Percentiles rank a stretch among this genome's conserved stretches.
Evolutionary conservation across 2,797 vertebrate species (phyloP).

Genomic region (Labeo calbasu): DNA sequence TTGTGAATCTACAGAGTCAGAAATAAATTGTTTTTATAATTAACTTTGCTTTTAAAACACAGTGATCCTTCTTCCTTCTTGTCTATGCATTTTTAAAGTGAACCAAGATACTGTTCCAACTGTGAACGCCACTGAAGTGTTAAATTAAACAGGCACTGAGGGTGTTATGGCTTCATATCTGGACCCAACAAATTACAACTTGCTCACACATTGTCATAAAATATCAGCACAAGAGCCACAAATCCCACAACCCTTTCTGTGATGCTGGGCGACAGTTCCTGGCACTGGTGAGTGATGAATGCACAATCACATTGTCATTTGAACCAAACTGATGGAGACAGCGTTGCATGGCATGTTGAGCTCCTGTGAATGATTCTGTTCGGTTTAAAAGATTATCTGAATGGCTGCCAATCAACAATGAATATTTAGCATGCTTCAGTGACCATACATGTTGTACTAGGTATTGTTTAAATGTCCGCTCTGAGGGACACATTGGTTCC

Average conservation of each 20-base stretch:
- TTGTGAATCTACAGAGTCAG: background rate
- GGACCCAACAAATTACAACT: constrained; percentile 50
- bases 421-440: constrained; percentile 10
- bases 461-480: constrained; percentile 16
- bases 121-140: constrained; percentile 38
- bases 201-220: constrained; percentile 44
- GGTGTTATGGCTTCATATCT: constrained; percentile 52
- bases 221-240: constrained; percentile 11
- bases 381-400: constrained; percentile 1
- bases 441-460: background rate
- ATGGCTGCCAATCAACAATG: background rate
- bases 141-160: constrained; percentile 47
- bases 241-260: constrained; percentile 60
- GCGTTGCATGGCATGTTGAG: background rate
- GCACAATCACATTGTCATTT: constrained; percentile 67
- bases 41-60: background rate
- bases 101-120: constrained; percentile 49
- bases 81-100: constrained; percentile 36
- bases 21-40: background rate
- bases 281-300: constrained; percentile 68
- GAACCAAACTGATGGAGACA: constrained; percentile 24
- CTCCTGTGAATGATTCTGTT: constrained; percentile 38
- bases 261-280: constrained; percentile 67
- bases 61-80: background rate
- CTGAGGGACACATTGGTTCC: background rate